Conservation (phyloP, 2,888 invertebrate genomes). For the Crematogaster levior region DNA sequence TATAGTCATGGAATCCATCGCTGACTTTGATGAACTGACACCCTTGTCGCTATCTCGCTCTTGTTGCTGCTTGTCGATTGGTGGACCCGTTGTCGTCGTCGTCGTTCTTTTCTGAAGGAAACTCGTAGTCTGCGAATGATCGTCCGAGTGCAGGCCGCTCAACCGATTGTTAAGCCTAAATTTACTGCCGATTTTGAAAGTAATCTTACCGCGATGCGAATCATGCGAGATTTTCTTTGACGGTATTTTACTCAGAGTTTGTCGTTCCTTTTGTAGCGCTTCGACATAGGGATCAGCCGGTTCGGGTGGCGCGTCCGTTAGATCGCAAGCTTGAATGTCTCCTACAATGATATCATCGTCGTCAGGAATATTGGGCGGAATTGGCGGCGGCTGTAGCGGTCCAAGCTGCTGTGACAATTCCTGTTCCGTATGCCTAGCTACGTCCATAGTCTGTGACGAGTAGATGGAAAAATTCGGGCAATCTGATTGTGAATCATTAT, state of each 20-base stretch:
- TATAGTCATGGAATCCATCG: background rate
- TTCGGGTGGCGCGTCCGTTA: conserved; percentile 82
- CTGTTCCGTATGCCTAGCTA: conserved; percentile 88
- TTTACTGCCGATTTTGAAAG: conserved; percentile 83
- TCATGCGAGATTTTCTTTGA: conserved; percentile 82
- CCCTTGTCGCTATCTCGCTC: conserved; percentile 1
- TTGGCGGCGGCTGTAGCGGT: conserved; percentile 80
- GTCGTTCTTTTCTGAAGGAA: conserved; percentile 13
- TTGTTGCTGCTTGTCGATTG: conserved; percentile 3
- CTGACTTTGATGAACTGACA: background rate
- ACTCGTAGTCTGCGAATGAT: conserved; percentile 71
- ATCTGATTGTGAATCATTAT: conserved; percentile 88
- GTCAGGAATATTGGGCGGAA: conserved; percentile 79
- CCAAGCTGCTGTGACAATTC: conserved; percentile 83
- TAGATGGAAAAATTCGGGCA: conserved; percentile 95
- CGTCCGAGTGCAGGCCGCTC: conserved; percentile 80
- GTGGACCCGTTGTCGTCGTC: background rate
- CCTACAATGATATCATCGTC: conserved; percentile 81
- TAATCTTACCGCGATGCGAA: conserved; percentile 81
- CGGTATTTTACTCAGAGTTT: conserved; percentile 80
- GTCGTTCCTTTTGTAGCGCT: conserved; percentile 82
- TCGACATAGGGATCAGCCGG: conserved; percentile 82
- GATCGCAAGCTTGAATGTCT: conserved; percentile 80
- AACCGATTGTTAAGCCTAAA: conserved; percentile 81
- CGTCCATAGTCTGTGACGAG: conserved; percentile 92